Evolutionary conservation across 2,888 invertebrate genomes (phyloP).

Genomic region (Diloba caeruleocephala): DNA sequence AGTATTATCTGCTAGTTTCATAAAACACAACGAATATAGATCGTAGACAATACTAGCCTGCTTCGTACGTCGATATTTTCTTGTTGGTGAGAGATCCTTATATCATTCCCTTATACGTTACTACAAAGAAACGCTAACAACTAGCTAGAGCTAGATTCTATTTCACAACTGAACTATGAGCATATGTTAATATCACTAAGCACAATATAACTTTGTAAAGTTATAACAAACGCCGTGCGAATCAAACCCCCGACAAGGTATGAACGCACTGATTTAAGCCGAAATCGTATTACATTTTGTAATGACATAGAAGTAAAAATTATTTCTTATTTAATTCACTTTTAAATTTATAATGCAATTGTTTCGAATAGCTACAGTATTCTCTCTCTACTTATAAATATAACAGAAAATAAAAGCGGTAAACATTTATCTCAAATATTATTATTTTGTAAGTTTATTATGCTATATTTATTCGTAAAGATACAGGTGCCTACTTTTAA

Average conservation of each 20-base stretch:
- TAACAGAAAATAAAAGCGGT: constrained; percentile 63
- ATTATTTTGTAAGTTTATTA: constrained; percentile 52
- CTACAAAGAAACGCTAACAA: constrained; percentile 74
- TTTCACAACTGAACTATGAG: constrained; percentile 87
- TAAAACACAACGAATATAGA: constrained; percentile 29
- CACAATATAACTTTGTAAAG: constrained; percentile 74
- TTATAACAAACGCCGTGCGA: constrained; percentile 67
- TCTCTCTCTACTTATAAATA: constrained; percentile 72
- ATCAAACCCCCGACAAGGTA: constrained; percentile 60
- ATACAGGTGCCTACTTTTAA: constrained; percentile 57
- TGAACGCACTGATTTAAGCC: constrained; percentile 74
- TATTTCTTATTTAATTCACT: constrained; percentile 71
- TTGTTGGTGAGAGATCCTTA: constrained; percentile 63
- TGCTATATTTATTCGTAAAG: constrained; percentile 76
- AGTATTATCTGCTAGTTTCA: constrained; percentile 30
- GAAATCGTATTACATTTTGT: constrained; percentile 67
- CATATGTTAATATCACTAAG: constrained; percentile 86
- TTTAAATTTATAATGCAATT: constrained; percentile 77
- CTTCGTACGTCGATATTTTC: constrained; percentile 27
- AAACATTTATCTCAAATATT: constrained; percentile 54
- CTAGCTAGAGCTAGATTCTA: constrained; percentile 85
- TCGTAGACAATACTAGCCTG: constrained; percentile 37
- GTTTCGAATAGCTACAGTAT: constrained; percentile 68
- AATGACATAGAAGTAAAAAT: constrained; percentile 78
- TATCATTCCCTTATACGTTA: constrained; percentile 60